Base-by-base conservation (phyloP, 1,140 invertebrate species). In the Hyles vespertilio region DNA sequence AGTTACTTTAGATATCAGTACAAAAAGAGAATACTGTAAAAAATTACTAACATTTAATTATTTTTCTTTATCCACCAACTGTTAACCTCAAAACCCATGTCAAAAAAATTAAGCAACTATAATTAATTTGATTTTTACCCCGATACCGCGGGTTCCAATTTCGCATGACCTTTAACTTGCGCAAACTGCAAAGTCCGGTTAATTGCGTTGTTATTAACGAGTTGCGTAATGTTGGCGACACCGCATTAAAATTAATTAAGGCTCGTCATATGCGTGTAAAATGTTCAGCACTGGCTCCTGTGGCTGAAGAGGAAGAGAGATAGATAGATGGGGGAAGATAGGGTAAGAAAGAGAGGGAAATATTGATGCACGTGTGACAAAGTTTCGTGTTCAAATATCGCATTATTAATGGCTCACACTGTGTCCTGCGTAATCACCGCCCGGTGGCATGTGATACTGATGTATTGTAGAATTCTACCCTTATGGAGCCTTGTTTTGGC, bases 391-490 rank as follows among this genome's bases (percentile, higher is more conserved):
- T 69, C 68, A 56, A 72, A 70, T 74, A 72, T 77, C 70, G 74
- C 65, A 61, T 71, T 68, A 81, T 81, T 79, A 78, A 81, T 79
- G 64, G 65, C 3, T 34, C 9, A 4, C 47, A 62, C 51, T 40
- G 61, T 52, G 12, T 45, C 47, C 48, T 7, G 50, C 58, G 56
- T 74, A 72, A 74, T 70, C 60, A 61, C 67, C 56, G 57, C 58
- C 33, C 55, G 40, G 55, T 66, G 67, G 64, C 61, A 62, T 60
- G 58, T 70, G 67, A 71, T 59, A 59, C 65, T 59, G 61, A 70
- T 70, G 60, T 68, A 65, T 71, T 56, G 40, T 47, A 11, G n/a
- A 40, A 1, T 22, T 22, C 22, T 1, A 22, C 22, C 22, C 22
- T 22, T 22, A 22, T 22, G 2, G 2, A 22, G 22, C 22, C 22